Conservation (phyloP, 2,888 invertebrate species). For the Aelia acuminata region DNA sequence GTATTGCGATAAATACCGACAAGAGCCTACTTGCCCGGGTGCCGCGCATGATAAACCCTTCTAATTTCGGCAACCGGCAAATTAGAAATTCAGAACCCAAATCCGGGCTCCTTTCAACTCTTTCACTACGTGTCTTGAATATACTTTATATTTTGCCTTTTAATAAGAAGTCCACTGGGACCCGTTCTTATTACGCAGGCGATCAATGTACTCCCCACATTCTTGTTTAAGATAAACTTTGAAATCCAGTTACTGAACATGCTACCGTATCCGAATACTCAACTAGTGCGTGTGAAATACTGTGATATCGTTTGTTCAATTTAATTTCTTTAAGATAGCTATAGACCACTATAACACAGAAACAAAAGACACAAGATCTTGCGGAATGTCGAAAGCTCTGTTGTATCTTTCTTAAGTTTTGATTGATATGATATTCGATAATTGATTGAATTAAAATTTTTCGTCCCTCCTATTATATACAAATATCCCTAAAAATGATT, state of each 20-base stretch:
- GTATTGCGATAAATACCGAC: background rate
- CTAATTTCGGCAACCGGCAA: constrained; percentile 36
- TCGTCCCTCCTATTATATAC: no score
- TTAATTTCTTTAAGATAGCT: no score
- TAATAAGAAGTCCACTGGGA: background rate
- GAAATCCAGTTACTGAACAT: background rate
- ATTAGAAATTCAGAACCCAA: constrained; percentile 41
- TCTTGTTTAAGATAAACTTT: background rate
- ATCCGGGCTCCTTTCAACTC: constrained; percentile 41
- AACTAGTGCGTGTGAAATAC: background rate
- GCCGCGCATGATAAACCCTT: background rate
- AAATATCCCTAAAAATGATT: no score
- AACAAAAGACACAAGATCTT: no score
- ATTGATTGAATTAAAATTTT: no score
- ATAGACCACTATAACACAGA: no score
- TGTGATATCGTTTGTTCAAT: background rate
- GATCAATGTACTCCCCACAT: background rate
- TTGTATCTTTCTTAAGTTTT: no score
- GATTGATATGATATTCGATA: no score
- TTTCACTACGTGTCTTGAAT: constrained; percentile 38
- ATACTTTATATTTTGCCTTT: constrained; percentile 16
- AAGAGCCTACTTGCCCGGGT: background rate
- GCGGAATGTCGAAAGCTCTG: no score
- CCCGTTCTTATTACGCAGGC: constrained; percentile 28
- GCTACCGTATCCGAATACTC: background rate